phyloP scores from a whole-genome alignment of 2,888 invertebrate species.

The Polymixis flavicincta region DNA sequence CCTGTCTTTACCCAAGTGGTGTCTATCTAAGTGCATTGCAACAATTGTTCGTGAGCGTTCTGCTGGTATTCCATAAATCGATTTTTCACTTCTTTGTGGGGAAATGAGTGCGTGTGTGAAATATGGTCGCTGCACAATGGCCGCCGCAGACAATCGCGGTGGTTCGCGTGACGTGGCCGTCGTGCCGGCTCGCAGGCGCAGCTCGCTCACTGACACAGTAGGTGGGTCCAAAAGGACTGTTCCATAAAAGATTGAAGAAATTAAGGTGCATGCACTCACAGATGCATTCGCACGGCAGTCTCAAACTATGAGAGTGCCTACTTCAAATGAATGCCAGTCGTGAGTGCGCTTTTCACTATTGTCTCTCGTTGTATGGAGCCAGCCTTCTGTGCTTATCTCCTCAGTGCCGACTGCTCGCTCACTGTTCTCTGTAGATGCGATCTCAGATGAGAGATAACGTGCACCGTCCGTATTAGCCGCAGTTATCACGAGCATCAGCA shows the following conservation, averaged over 20 bases:
- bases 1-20: constrained; percentile 23
- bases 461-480: constrained; percentile 47
- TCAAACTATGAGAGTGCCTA: not conserved
- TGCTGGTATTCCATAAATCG: constrained; percentile 53
- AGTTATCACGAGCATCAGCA: constrained; percentile 50
- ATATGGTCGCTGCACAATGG: constrained; percentile 51
- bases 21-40: constrained; percentile 35
- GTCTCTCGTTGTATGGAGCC: not conserved
- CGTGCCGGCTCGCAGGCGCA: not conserved
- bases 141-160: constrained; percentile 38
- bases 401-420: constrained; percentile 7
- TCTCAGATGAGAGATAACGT: constrained; percentile 54
- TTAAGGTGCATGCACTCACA: not conserved
- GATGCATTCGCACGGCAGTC: not conserved
- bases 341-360: not conserved
- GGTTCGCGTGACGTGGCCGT: constrained; percentile 43
- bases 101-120: constrained; percentile 40
- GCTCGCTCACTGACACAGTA: not conserved
- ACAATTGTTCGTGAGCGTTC: constrained; percentile 45
- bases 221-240: not conserved
- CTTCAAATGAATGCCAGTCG: not conserved
- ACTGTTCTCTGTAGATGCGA: constrained; percentile 41
- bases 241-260: not conserved
- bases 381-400: constrained; percentile 4
- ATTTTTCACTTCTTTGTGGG: constrained; percentile 58